A percentile compares a stretch with the other conserved stretches of the same genome.
phyloP scores from a whole-genome alignment of 37 sponge, comb jelly and placozoan species.

The Agelas oroides region DNA sequence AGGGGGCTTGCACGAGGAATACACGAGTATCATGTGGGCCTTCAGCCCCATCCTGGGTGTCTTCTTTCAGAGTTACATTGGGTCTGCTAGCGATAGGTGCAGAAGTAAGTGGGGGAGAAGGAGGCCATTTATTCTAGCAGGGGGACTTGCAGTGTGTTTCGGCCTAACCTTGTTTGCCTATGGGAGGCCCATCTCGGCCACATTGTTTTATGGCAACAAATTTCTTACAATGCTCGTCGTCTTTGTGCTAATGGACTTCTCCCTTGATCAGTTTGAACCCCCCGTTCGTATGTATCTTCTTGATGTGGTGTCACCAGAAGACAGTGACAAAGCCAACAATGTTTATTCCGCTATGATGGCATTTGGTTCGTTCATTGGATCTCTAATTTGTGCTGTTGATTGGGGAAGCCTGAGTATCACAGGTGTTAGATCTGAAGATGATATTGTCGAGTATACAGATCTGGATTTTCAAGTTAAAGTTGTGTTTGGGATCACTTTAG shows the following conservation, averaged over 20 bases:
- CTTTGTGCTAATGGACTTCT: slow-evolving; percentile 30
- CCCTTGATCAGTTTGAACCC: slow-evolving; percentile 11
- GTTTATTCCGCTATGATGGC: slow-evolving; percentile 7
- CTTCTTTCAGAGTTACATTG: slow-evolving; percentile 54
- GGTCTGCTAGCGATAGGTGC: slow-evolving; percentile 46
- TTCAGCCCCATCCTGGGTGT: slow-evolving; percentile 56
- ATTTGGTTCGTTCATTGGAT: slow-evolving; percentile 11
- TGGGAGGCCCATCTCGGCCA: background rate
- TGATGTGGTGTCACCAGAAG: slow-evolving; percentile 25
- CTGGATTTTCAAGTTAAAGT: background rate
- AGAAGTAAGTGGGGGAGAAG: slow-evolving; percentile 53
- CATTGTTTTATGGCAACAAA: background rate
- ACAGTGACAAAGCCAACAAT: slow-evolving; percentile 26
- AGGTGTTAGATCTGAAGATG: background rate
- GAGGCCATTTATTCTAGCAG: slow-evolving; percentile 46
- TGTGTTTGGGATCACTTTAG: slow-evolving; percentile 17
- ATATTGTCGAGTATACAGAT: background rate
- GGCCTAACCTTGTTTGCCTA: slow-evolving; percentile 24
- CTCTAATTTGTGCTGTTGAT: slow-evolving; percentile 11
- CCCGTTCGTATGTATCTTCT: slow-evolving; percentile 53
- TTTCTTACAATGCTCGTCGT: slow-evolving; percentile 4
- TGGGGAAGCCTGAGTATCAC: background rate
- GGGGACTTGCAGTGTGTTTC: slow-evolving; percentile 6
- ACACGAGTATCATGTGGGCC: slow-evolving; percentile 30
- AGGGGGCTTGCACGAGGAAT: slow-evolving; percentile 14